These are phyloP conservation scores for Microcebus ravelobensis DNA, from an alignment of 2,113 vertebrate species.

Conservation along the genomic window DNA sequence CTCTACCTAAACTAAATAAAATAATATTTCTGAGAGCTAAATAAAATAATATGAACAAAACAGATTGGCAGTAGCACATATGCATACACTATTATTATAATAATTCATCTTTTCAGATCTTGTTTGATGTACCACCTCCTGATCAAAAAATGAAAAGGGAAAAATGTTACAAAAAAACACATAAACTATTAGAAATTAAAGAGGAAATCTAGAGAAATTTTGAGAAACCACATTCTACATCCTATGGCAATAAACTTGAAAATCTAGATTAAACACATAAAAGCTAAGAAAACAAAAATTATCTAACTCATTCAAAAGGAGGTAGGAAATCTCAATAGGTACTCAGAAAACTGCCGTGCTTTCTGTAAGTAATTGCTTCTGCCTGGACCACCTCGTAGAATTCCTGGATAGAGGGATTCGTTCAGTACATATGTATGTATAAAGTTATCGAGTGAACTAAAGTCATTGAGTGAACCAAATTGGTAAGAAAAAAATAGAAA, in stretches of 20 bases:
- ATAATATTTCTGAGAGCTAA: not conserved
- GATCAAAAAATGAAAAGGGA: conserved; percentile 15
- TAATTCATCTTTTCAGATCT: conserved; percentile 21
- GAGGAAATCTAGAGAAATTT: not conserved
- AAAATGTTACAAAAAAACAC: not conserved
- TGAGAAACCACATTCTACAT: not conserved
- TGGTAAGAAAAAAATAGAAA: not conserved
- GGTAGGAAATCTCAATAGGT: not conserved
- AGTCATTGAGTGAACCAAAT: not conserved
- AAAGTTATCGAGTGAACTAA: not conserved
- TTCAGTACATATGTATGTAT: not conserved
- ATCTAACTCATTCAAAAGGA: not conserved
- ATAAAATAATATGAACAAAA: not conserved
- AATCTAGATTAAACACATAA: not conserved
- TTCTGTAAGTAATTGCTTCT: not conserved
- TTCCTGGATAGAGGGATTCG: not conserved
- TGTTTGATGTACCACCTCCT: not conserved
- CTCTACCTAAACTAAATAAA: not conserved
- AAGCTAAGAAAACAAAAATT: not conserved
- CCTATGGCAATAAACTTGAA: not conserved
- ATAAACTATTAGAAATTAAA: conserved; percentile 17
- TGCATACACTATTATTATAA: not conserved
- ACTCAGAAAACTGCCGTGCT: not conserved
- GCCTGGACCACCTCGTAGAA: not conserved
- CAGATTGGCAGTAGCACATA: not conserved